Percentiles rank a stretch among this genome's conserved stretches.
Evolutionary conservation across 2,888 invertebrate genomes (phyloP).

Genomic region (Nephrotoma flavescens): DNA sequence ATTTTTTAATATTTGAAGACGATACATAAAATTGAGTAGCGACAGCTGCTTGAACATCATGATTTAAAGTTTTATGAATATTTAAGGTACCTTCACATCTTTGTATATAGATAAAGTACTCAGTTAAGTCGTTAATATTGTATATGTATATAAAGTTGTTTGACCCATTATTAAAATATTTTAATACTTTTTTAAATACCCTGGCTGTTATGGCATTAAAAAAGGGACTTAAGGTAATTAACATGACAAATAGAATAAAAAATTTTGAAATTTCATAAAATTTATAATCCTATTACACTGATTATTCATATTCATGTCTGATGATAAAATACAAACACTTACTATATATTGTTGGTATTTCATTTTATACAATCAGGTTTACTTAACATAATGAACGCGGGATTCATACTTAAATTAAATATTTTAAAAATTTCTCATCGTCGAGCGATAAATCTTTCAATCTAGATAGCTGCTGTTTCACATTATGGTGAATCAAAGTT

Average conservation of each 20-base stretch:
- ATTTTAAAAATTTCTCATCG: too few species aligned
- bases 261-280: background rate
- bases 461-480: too few species aligned
- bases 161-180: background rate
- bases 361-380: background rate
- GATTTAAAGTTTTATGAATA: background rate
- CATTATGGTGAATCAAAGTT: too few species aligned
- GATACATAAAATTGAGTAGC: background rate
- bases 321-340: background rate
- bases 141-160: background rate
- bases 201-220: background rate
- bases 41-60: background rate
- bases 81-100: background rate
- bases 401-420: too few species aligned
- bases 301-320: background rate
- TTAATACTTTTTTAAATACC: background rate
- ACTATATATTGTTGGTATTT: background rate
- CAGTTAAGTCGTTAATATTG: background rate
- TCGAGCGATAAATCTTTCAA: too few species aligned
- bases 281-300: background rate
- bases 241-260: background rate
- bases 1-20: background rate
- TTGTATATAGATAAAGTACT: background rate
- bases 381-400: too few species aligned
- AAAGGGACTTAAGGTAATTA: background rate